phyloP scores from a whole-genome alignment of 2,797 vertebrate genomes.

The Pelobates cultripes region DNA sequence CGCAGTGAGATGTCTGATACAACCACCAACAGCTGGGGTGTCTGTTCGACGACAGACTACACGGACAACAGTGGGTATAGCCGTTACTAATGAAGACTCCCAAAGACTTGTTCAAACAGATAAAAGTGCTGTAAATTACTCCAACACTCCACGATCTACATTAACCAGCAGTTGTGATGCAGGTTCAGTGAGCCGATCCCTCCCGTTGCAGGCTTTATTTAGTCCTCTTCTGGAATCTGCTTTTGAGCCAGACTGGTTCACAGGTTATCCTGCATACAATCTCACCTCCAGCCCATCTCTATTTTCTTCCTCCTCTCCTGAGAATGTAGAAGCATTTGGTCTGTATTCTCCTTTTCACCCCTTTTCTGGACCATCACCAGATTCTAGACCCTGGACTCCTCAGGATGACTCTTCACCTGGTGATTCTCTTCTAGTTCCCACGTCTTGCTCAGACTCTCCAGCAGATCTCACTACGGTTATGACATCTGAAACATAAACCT shows the following conservation, averaged over 20 bases:
- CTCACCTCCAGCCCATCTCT: conserved; percentile 82
- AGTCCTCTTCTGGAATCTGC: conserved; percentile 85
- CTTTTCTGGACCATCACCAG: conserved; percentile 83
- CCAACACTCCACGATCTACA: conserved; percentile 14
- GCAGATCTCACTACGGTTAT: background rate
- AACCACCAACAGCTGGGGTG: conserved; percentile 77
- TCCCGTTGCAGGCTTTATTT: conserved; percentile 77
- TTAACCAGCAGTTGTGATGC: conserved; percentile 25
- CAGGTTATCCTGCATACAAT: conserved; percentile 69
- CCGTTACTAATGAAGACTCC: background rate
- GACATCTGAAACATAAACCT: background rate
- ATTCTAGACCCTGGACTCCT: conserved; percentile 83
- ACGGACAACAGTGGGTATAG: conserved; percentile 39
- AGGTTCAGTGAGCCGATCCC: background rate
- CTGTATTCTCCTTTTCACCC: conserved; percentile 90
- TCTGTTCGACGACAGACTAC: conserved; percentile 71
- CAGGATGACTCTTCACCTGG: conserved; percentile 60
- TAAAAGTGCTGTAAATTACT: conserved; percentile 9
- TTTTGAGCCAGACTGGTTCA: conserved; percentile 85
- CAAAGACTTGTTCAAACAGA: conserved; percentile 29
- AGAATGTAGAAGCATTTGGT: conserved; percentile 93
- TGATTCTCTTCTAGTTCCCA: conserved; percentile 35
- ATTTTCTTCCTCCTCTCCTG: conserved; percentile 90
- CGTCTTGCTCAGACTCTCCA: conserved; percentile 2
- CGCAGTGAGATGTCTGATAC: conserved; percentile 84